A percentile compares a stretch with the other conserved stretches of the same genome.
Evolutionary conservation across 2,113 vertebrate genomes (phyloP).

Genomic region (Thermophis baileyi): DNA sequence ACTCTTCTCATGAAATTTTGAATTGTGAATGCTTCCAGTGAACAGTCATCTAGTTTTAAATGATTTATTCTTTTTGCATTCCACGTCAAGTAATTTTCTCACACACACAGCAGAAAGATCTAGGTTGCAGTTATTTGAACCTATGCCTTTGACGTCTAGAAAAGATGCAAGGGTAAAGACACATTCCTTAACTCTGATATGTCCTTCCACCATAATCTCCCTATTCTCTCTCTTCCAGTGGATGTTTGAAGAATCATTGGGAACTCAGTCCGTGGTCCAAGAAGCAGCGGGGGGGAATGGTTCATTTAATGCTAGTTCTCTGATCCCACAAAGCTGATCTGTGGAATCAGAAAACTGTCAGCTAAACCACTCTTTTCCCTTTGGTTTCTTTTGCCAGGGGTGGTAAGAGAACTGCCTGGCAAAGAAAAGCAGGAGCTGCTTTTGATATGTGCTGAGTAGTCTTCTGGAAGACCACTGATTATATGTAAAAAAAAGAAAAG

Average conservation of each 20-base stretch:
- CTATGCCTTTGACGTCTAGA: background rate
- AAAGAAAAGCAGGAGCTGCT: background rate
- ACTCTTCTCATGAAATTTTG: too few species aligned
- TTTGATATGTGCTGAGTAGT: too few species aligned
- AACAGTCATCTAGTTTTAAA: background rate
- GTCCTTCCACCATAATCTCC: background rate
- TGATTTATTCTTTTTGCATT: background rate
- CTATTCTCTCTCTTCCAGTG: background rate
- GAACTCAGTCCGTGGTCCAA: background rate
- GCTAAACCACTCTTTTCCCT: background rate
- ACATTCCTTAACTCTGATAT: background rate
- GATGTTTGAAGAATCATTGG: background rate
- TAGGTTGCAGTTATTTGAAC: background rate
- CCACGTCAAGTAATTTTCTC: background rate
- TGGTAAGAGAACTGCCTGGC: background rate
- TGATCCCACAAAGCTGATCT: background rate
- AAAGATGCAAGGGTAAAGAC: background rate
- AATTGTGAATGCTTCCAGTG: background rate
- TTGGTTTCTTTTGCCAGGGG: background rate
- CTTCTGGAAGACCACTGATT: too few species aligned
- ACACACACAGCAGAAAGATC: background rate
- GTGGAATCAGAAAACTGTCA: background rate
- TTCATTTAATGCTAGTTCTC: background rate
- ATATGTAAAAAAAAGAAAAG: too few species aligned
- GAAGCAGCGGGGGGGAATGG: background rate